Base-by-base conservation (phyloP, 2,888 invertebrate genomes). In the Papilio demoleus region DNA sequence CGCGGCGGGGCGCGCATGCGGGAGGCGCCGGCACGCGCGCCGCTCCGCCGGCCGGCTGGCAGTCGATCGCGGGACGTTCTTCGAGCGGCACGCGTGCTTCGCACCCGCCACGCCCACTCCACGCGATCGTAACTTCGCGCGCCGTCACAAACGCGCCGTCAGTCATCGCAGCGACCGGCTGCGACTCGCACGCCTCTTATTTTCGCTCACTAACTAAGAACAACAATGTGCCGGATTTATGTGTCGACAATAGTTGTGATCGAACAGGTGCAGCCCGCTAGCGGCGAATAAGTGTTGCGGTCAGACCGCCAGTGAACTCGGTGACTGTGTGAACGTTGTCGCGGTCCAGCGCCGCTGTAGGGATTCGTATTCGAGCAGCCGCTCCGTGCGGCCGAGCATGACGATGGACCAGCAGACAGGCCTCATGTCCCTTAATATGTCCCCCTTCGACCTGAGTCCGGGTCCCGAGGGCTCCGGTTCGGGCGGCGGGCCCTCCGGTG, bases 381-480 rank as follows among this genome's bases (percentile, higher is more conserved):
- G 90, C 90, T 84, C 77, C 78, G 88, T 81, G 90, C 90, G 91
- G 90, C 88, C 86, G 88, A 90, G 89, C 87, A 90, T 91, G 90
- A 90, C 90, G 86, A 97, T 97, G 97, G 97, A 97, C 93, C 96
- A 96, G 94, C 95, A 95, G 93, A 94, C 94, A 92, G 95, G 96
- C 94, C 94, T 97, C 93, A 95, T 97, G 94, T 96, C 97, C 90
- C 94, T 97, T 84, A 97, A 96, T 93, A 96, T 97, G 96, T 96
- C 97, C 93, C 96, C 97, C 79, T 97, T 97, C 90, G 95, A 95
- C 84, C 93, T 96, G 90, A 94, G 94, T 82, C 93, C 95, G 77
- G 96, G 95, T 82, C 91, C 92, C 40, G 96, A 96, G 76, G 95
- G 95, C 78, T 94, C 95, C 78, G 96, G 96, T 82, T 95, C 94